Evolutionary conservation across 2,797 vertebrate species (phyloP).

Genomic region (Spinibarbus caldwelli): DNA sequence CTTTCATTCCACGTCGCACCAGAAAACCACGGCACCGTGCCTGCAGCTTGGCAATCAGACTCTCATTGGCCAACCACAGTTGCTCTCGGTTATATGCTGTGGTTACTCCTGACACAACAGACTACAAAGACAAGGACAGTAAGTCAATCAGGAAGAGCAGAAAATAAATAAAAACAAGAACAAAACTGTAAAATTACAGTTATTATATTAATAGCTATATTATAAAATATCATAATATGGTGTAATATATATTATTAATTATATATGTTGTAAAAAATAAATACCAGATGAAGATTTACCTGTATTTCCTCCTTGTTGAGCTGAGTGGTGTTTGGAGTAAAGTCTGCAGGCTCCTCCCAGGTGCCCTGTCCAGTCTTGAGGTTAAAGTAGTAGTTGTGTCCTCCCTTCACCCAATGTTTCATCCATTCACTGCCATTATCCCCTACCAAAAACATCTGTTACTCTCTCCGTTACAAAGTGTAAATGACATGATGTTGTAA

Average conservation of each 20-base stretch:
- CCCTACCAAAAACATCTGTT: constrained; percentile 73
- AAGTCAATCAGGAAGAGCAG: neutral
- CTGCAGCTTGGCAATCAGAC: constrained; percentile 89
- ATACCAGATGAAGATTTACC: constrained; percentile 71
- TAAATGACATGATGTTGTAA: neutral
- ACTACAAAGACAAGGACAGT: constrained; percentile 74
- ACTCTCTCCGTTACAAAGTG: neutral
- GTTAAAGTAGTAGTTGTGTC: constrained; percentile 94
- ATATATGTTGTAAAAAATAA: neutral
- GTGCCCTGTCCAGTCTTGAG: constrained; percentile 83
- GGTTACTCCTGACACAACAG: constrained; percentile 92
- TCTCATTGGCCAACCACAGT: constrained; percentile 96
- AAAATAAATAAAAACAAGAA: too few species aligned
- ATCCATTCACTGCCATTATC: constrained; percentile 89
- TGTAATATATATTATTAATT: too few species aligned
- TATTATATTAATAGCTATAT: neutral
- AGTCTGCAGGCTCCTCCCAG: constrained; percentile 87
- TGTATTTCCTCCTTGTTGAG: constrained; percentile 96
- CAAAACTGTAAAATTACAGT: neutral
- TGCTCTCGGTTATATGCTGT: constrained; percentile 96
- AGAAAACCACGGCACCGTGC: constrained; percentile 93
- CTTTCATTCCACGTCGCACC: constrained; percentile 82
- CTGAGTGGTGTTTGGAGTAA: constrained; percentile 85
- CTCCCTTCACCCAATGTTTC: constrained; percentile 97
- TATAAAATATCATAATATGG: neutral